These are phyloP conservation scores for Accipiter cooperii DNA, from an alignment of 2,113 vertebrate species.

Conservation along the genomic window DNA sequence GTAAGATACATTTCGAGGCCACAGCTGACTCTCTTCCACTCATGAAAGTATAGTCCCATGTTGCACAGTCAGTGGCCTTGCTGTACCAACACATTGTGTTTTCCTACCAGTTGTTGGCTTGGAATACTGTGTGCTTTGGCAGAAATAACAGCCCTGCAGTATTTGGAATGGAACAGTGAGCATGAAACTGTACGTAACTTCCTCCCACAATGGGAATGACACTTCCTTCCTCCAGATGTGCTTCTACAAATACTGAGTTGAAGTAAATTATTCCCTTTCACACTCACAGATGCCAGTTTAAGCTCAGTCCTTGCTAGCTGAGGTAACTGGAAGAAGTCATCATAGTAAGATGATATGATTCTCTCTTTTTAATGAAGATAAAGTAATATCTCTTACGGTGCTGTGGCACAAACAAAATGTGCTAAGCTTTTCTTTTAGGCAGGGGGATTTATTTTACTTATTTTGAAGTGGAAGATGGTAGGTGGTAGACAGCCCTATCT, in stretches of 20 bases:
- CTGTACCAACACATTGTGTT: not conserved
- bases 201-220: not conserved
- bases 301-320: not conserved
- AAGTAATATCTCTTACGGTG: not conserved
- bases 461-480: not conserved
- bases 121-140: not conserved
- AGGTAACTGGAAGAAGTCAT: not conserved
- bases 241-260: not conserved
- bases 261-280: not conserved
- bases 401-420: not conserved
- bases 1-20: not conserved
- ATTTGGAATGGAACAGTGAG: not conserved
- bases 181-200: not conserved
- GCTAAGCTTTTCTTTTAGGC: not conserved
- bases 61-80: not conserved
- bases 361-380: not conserved
- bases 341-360: not conserved
- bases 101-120: not conserved
- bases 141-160: not conserved
- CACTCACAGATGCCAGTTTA: not conserved
- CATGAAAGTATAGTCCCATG: not conserved
- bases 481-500: not conserved
- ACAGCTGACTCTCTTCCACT: not conserved
- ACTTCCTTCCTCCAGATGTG: conserved; percentile 7
- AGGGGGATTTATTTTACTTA: not conserved